phyloP scores from a whole-genome alignment of 2,113 vertebrate species.

The Ptyas mucosa region DNA sequence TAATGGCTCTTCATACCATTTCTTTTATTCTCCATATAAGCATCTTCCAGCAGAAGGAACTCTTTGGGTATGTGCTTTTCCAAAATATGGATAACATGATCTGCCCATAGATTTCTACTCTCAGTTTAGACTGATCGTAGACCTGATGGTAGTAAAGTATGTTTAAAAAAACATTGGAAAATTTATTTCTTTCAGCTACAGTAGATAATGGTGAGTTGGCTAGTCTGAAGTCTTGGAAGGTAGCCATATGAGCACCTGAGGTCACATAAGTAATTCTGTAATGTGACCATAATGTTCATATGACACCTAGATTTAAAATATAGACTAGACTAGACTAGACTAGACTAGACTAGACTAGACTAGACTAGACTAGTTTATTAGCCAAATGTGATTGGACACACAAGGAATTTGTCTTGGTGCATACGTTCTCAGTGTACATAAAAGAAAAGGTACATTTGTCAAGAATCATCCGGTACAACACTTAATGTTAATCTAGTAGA shows the following conservation, averaged over 20 bases:
- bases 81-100: not conserved
- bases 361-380: too few species aligned
- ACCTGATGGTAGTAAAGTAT: not conserved
- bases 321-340: too few species aligned
- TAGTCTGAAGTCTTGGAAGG: not conserved
- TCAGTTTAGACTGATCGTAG: not conserved
- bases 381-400: too few species aligned
- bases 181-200: not conserved
- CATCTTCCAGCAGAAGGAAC: not conserved
- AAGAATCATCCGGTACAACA: too few species aligned
- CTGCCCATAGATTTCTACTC: not conserved
- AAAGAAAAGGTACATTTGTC: too few species aligned
- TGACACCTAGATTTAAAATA: not conserved
- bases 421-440: too few species aligned
- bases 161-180: not conserved
- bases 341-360: too few species aligned
- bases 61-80: not conserved
- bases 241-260: conserved; percentile 51
- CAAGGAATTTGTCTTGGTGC: too few species aligned
- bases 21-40: not conserved
- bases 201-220: not conserved
- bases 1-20: not conserved
- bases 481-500: not conserved
- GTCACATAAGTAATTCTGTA: not conserved
- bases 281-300: not conserved